Base-by-base conservation (phyloP, 2,797 vertebrate genomes). In the Oreochromis mossambicus region DNA sequence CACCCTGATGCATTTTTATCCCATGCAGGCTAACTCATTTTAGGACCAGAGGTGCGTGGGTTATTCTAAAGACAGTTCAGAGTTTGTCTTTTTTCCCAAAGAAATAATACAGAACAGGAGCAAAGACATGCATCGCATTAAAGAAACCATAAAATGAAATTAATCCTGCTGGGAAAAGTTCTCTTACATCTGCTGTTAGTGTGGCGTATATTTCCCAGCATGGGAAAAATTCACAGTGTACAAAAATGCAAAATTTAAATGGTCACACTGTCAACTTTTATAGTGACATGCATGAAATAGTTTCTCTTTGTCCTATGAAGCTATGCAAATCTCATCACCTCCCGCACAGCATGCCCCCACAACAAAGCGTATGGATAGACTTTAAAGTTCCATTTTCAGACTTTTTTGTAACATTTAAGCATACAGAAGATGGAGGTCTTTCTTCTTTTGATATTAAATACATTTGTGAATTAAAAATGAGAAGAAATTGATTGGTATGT, bases 101-200 rank as follows among this genome's bases (percentile, higher is more conserved):
- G 26, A 79, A 81, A 12, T 73, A 82, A 85, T 88, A 54, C 54
- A 41, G 48, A 79, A 38, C 32, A 73, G 43, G 36, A 78, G 46
- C 19, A 73, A 58, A 88, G 81, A 80, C 83, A 86, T 83, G 89
- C 86, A 85, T 90, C 55, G 41, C 86, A 83, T 91, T 88, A 90
- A 89, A 87, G 81, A 54, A 87, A 85, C 83, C 84, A 76, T 76
- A 54, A 85, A 83, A 81, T 81, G 86, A 91, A 87, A 83, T 56
- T 56, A 51, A 26, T 38, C 89, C 89, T 29, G 68, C 86, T 85
- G 92, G 63, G 88, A 87, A 52, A 82, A 79, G 70, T 52, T 81
- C 17, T 79, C 66, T 84, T 86, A 80, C 84, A 89, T 89, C 84
- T 89, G 89, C 73, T 87, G 81, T 78, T 63, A 4, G 54, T 75